Evolutionary conservation across 1,140 invertebrate genomes (phyloP).

Genomic region (Calliphora vicina): DNA sequence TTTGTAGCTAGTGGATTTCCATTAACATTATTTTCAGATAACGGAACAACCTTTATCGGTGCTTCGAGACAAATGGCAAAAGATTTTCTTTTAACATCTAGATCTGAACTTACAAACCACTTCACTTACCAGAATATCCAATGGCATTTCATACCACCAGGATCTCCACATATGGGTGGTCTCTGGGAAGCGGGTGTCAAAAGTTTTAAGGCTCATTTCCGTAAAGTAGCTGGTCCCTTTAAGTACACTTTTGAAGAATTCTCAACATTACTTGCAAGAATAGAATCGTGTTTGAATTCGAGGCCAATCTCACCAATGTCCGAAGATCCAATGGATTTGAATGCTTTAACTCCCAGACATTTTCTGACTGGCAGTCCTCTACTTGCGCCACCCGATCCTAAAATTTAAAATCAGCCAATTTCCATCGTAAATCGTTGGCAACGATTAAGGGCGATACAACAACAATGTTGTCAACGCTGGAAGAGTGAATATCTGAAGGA

Average conservation of each 20-base stretch:
- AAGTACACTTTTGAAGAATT: slow-evolving; percentile 49
- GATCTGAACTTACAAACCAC: neutral
- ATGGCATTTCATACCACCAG: slow-evolving; percentile 38
- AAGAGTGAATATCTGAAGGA: slow-evolving; percentile 35
- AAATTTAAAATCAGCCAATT: slow-evolving; percentile 18
- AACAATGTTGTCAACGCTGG: slow-evolving; percentile 36
- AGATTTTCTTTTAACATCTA: slow-evolving; percentile 43
- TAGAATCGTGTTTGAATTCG: slow-evolving; percentile 51
- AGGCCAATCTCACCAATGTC: slow-evolving; percentile 52
- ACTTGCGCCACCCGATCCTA: slow-evolving; percentile 29
- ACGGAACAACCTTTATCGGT: slow-evolving; percentile 57
- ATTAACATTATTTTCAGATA: slow-evolving; percentile 48
- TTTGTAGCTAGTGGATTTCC: slow-evolving; percentile 51
- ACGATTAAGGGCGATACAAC: neutral
- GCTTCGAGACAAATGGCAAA: slow-evolving; percentile 44
- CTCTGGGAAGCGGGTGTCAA: slow-evolving; percentile 49
- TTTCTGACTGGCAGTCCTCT: slow-evolving; percentile 47
- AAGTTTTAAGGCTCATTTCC: slow-evolving; percentile 47
- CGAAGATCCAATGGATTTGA: slow-evolving; percentile 48
- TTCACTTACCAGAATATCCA: neutral
- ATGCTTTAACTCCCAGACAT: slow-evolving; percentile 54
- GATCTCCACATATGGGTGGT: slow-evolving; percentile 47
- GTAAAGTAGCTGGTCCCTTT: neutral
- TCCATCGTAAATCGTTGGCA: slow-evolving; percentile 34
- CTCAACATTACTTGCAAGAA: slow-evolving; percentile 45